phyloP scores from a whole-genome alignment of 2,888 invertebrate genomes.

The Alentia gelatinosa region DNA sequence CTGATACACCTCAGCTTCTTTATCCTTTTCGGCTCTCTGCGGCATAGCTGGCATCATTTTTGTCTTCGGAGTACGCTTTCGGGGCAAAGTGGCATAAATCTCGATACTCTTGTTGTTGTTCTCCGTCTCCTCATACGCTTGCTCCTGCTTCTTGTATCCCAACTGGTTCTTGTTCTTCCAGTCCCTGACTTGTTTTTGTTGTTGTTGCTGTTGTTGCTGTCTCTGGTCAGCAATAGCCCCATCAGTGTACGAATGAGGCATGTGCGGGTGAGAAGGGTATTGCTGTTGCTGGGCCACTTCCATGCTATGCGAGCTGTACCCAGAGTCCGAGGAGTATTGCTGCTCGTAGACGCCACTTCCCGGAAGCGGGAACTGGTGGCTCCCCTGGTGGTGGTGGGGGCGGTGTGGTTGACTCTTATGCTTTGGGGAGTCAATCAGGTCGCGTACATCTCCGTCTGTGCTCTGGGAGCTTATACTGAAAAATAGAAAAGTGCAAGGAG shows the following conservation, averaged over 20 bases:
- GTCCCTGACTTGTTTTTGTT: constrained; percentile 20
- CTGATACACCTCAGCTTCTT: constrained; percentile 48
- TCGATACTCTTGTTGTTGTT: constrained; percentile 14
- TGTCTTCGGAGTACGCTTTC: constrained; percentile 8
- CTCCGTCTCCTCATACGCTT: neutral
- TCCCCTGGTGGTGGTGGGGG: neutral
- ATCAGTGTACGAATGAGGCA: constrained; percentile 41
- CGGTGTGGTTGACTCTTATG: neutral
- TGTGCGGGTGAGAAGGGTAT: neutral
- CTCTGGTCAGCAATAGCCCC: constrained; percentile 36
- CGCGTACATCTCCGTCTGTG: neutral
- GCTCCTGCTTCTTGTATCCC: neutral
- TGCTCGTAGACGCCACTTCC: neutral
- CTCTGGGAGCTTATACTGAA: constrained; percentile 34
- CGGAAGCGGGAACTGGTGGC: neutral
- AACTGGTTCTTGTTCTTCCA: neutral
- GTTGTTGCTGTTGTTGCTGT: neutral
- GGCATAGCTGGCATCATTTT: neutral
- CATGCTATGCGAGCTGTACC: constrained; percentile 54
- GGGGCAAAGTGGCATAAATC: constrained; percentile 48
- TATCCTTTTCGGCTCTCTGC: neutral
- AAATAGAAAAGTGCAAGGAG: too few species aligned
- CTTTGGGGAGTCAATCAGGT: constrained; percentile 33
- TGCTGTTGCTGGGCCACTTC: neutral
- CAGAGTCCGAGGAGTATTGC: constrained; percentile 54